Percentiles rank a stretch among this genome's conserved stretches.
Conservation (phyloP, 2,888 invertebrate genomes). For the Melieria omissa region DNA sequence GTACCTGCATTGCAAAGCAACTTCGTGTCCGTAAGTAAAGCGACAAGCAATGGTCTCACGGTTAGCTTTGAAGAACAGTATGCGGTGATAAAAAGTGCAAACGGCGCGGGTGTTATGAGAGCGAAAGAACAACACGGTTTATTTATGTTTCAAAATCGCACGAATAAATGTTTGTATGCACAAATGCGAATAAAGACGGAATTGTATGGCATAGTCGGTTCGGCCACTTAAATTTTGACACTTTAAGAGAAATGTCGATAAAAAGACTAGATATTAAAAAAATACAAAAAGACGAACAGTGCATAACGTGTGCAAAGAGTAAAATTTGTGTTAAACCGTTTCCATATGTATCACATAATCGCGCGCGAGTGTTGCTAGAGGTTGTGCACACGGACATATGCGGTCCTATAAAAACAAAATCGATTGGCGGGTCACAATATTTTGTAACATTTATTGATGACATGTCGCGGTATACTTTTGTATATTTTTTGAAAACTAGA, state of each 20-base stretch:
- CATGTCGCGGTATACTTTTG: slow-evolving; percentile 35
- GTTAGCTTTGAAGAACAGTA: background rate
- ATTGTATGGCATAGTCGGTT: background rate
- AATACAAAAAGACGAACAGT: background rate
- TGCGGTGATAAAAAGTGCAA: background rate
- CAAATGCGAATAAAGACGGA: background rate
- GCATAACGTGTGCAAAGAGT: background rate
- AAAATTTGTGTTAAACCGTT: slow-evolving; percentile 7
- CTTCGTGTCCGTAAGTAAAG: background rate
- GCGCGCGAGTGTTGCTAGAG: background rate
- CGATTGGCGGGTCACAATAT: slow-evolving; percentile 39
- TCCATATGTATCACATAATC: background rate
- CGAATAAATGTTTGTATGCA: background rate
- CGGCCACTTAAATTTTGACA: background rate
- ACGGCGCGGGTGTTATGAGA: background rate
- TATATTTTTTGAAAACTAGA: slow-evolving; percentile 35
- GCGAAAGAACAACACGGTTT: background rate
- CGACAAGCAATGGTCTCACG: background rate
- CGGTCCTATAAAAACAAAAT: slow-evolving; percentile 35
- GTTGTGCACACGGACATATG: slow-evolving; percentile 32
- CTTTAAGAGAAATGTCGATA: background rate
- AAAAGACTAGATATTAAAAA: background rate
- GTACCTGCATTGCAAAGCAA: background rate
- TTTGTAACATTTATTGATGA: slow-evolving; percentile 44
- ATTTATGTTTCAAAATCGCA: background rate